Evolutionary conservation across 2,113 vertebrate genomes (phyloP).

Genomic region (Acanthisitta chloris): DNA sequence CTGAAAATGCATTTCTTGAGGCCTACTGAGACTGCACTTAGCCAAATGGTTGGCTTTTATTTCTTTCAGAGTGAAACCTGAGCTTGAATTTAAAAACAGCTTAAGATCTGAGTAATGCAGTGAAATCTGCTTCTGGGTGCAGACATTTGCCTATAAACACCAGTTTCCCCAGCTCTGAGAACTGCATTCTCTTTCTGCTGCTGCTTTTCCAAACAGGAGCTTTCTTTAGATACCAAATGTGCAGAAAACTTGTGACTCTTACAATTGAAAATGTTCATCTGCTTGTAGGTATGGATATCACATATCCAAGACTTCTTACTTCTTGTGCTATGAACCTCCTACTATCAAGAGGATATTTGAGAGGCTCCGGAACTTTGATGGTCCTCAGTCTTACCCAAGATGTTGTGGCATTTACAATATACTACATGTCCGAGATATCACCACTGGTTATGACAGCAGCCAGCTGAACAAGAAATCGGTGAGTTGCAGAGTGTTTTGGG

Average conservation of each 20-base stretch:
- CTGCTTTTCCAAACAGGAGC: background rate
- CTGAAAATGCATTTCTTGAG: background rate
- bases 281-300: conserved; percentile 88
- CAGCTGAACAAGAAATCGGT: conserved; percentile 80
- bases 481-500: background rate
- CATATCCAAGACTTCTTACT: conserved; percentile 90
- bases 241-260: background rate
- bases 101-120: background rate
- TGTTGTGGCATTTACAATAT: conserved; percentile 79
- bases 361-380: conserved; percentile 82
- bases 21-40: background rate
- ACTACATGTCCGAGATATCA: conserved; percentile 83
- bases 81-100: background rate
- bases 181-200: background rate
- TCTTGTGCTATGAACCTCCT: conserved; percentile 86
- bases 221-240: background rate
- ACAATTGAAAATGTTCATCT: background rate
- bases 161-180: background rate
- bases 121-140: background rate
- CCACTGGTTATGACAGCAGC: conserved; percentile 93
- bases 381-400: conserved; percentile 78
- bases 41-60: background rate
- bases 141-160: background rate
- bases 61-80: background rate
- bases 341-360: conserved; percentile 88